Conservation (phyloP, 2,113 vertebrate genomes). For the Rousettus leschenaultii region DNA sequence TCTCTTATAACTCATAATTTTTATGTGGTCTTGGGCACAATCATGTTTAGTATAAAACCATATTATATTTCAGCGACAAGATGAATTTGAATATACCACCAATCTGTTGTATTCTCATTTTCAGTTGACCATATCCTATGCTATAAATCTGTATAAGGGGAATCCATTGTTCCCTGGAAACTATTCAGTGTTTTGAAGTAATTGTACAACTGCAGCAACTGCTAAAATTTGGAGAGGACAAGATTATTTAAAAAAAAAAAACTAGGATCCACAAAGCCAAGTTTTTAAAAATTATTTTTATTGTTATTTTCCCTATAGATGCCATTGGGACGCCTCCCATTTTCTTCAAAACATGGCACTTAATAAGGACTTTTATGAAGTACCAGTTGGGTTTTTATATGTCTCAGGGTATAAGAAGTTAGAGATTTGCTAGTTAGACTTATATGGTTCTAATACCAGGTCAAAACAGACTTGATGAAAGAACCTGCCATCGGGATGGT, state of each 20-base stretch:
- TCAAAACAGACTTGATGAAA: not conserved
- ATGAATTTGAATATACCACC: not conserved
- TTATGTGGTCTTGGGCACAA: not conserved
- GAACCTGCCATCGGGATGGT: not conserved
- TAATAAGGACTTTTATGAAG: not conserved
- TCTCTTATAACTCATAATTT: not conserved
- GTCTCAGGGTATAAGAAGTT: not conserved
- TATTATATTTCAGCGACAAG: not conserved
- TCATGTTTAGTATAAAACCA: not conserved
- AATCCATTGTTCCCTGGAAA: not conserved
- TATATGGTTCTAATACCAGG: not conserved
- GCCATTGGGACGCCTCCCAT: constrained; percentile 63
- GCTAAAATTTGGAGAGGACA: fast-evolving
- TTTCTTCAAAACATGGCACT: not conserved
- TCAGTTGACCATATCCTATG: not conserved
- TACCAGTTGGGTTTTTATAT: not conserved
- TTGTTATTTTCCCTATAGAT: constrained; percentile 64
- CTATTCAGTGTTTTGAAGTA: not conserved
- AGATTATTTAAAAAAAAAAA: fast-evolving
- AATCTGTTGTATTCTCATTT: not conserved
- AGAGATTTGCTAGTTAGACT: not conserved
- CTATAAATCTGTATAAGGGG: fast-evolving
- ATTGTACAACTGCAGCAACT: not conserved
- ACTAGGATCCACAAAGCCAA: not conserved
- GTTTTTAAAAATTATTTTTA: constrained; percentile 36